phyloP scores from a whole-genome alignment of 2,113 vertebrate species.

The Scopus umbretta region DNA sequence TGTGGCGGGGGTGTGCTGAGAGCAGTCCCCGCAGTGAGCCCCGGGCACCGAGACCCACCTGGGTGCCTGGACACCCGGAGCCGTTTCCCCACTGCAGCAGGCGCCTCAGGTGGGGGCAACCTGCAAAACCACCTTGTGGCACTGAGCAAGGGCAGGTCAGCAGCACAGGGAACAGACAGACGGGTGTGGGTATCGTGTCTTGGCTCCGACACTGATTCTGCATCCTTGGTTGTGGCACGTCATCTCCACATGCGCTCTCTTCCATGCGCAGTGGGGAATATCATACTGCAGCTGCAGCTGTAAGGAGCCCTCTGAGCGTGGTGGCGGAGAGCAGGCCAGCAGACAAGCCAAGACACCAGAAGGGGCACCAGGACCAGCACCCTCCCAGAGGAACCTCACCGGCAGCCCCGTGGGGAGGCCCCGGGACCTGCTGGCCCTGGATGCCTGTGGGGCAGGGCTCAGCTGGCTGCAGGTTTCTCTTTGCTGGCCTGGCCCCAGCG shows the following conservation, averaged over 20 bases:
- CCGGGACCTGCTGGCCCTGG: accelerated
- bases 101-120: not conserved
- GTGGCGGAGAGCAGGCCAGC: accelerated
- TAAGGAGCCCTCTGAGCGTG: not conserved
- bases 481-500: not conserved
- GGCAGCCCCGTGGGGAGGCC: not conserved
- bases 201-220: accelerated
- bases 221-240: accelerated
- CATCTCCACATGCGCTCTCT: accelerated
- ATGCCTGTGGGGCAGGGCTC: not conserved
- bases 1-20: accelerated
- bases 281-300: accelerated
- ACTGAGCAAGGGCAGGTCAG: accelerated
- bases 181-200: not conserved
- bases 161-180: not conserved
- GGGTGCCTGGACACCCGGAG: not conserved
- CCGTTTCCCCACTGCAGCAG: not conserved
- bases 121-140: not conserved
- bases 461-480: not conserved
- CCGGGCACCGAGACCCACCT: accelerated
- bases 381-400: not conserved
- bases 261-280: not conserved
- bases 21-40: accelerated
- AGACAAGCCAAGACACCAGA: not conserved
- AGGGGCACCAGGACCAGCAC: not conserved